A percentile compares a stretch with the other conserved stretches of the same genome.
Evolutionary conservation across 1,140 invertebrate genomes (phyloP).

Genomic region (Branchinecta lindahli): DNA sequence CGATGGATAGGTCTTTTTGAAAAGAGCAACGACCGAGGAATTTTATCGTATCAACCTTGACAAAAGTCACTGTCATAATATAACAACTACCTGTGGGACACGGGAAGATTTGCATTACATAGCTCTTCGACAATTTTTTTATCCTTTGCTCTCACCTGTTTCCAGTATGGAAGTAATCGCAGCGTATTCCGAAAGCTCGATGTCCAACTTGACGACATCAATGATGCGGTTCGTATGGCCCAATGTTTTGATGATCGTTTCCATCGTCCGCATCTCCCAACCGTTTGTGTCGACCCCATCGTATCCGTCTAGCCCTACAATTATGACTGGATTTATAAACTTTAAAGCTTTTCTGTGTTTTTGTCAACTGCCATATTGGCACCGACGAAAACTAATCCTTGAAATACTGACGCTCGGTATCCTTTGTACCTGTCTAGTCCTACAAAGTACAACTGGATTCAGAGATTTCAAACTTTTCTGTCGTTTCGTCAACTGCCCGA

Average conservation of each 20-base stretch:
- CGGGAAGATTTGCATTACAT: no score
- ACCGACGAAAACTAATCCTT: neutral
- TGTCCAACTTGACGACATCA: slow-evolving; percentile 17
- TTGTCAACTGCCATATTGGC: neutral
- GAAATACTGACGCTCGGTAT: neutral
- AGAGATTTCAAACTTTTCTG: neutral
- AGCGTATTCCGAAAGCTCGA: slow-evolving; percentile 13
- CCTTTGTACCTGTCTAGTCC: neutral
- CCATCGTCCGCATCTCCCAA: slow-evolving; percentile 13
- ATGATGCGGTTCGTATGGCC: slow-evolving; percentile 13
- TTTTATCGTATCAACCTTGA: no score
- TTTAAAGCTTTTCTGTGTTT: slow-evolving; percentile 11
- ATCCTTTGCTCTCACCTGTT: neutral
- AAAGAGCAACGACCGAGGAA: no score
- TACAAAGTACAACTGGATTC: neutral
- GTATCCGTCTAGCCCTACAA: slow-evolving; percentile 1
- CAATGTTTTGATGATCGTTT: slow-evolving; percentile 3
- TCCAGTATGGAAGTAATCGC: slow-evolving; percentile 11
- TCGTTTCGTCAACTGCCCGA: neutral
- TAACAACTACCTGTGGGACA: no score
- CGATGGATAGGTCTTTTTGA: no score
- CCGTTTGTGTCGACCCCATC: slow-evolving; percentile 2
- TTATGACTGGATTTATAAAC: neutral
- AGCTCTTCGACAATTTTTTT: no score
- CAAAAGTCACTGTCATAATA: no score